Evolutionary conservation across 2,113 vertebrate species (phyloP).

Genomic region (Sinocyclocheilus anshuiensis): DNA sequence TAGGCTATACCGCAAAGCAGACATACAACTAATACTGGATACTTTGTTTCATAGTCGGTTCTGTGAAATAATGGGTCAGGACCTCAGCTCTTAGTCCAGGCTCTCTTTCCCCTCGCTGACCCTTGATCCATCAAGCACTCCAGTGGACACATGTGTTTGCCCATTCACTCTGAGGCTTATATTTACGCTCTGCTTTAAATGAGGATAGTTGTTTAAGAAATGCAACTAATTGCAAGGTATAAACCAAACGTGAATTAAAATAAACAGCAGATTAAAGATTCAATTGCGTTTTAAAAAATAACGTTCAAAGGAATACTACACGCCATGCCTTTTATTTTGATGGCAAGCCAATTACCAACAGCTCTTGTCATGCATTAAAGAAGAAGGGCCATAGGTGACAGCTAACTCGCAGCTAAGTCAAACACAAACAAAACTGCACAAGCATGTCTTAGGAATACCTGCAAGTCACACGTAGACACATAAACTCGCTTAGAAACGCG

Average conservation of each 20-base stretch:
- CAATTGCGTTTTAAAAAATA: neutral
- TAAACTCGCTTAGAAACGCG: neutral
- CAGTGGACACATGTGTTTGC: slow-evolving; percentile 61
- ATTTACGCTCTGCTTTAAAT: slow-evolving; percentile 34
- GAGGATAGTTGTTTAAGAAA: neutral
- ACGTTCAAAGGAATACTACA: slow-evolving; percentile 17
- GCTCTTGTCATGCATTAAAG: slow-evolving; percentile 31
- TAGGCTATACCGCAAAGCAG: neutral
- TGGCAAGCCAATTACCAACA: slow-evolving; percentile 25
- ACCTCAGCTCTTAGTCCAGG: slow-evolving; percentile 62
- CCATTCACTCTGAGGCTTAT: slow-evolving; percentile 60
- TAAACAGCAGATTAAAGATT: neutral
- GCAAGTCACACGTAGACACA: no score
- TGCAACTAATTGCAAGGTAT: neutral
- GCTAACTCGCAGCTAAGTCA: slow-evolving; percentile 31
- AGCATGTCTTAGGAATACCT: neutral
- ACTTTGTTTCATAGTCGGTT: slow-evolving; percentile 61
- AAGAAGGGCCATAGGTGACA: slow-evolving; percentile 32
- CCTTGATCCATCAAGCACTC: slow-evolving; percentile 71
- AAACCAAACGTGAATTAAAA: neutral
- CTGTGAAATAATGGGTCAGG: slow-evolving; percentile 70
- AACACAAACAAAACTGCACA: slow-evolving; percentile 34
- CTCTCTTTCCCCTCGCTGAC: slow-evolving; percentile 67
- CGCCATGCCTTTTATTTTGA: slow-evolving; percentile 26
- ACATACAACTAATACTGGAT: slow-evolving; percentile 35